Conservation (phyloP, 2,113 vertebrate genomes). For the Nipponia nippon region DNA sequence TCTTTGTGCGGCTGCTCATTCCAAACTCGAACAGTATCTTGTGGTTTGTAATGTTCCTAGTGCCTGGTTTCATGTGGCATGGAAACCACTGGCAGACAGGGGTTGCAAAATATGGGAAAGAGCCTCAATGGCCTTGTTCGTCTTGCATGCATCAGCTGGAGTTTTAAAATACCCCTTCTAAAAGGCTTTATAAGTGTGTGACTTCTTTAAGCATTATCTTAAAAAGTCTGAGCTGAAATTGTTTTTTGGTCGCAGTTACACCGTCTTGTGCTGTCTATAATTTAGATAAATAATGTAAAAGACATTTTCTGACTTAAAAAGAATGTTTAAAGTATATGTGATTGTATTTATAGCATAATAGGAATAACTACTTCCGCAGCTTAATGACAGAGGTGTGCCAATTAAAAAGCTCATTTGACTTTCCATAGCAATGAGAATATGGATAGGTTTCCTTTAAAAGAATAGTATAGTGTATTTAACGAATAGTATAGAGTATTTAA, state of each 20-base stretch:
- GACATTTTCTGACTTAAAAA: not conserved
- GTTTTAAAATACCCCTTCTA: not conserved
- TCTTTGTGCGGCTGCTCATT: not conserved
- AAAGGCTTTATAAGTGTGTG: not conserved
- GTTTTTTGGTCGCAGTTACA: not conserved
- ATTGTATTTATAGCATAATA: not conserved
- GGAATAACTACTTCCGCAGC: not conserved
- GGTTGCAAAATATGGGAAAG: not conserved
- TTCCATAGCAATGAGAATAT: not conserved
- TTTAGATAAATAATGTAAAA: not conserved
- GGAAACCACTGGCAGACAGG: not conserved
- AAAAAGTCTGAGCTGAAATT: not conserved
- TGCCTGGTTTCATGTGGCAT: not conserved
- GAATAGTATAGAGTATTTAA: not conserved
- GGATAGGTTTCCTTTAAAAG: not conserved
- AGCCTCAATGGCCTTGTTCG: rapidly evolving
- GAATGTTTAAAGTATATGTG: not conserved
- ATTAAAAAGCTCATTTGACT: not conserved
- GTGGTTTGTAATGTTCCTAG: not conserved
- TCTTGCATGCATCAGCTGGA: not conserved
- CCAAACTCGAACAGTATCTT: not conserved
- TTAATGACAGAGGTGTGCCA: not conserved
- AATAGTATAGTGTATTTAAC: not conserved
- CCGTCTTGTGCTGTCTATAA: not conserved
- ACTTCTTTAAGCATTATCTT: not conserved